Evolutionary conservation across 2,888 invertebrate genomes (phyloP).

Genomic region (Steromphala cineraria): DNA sequence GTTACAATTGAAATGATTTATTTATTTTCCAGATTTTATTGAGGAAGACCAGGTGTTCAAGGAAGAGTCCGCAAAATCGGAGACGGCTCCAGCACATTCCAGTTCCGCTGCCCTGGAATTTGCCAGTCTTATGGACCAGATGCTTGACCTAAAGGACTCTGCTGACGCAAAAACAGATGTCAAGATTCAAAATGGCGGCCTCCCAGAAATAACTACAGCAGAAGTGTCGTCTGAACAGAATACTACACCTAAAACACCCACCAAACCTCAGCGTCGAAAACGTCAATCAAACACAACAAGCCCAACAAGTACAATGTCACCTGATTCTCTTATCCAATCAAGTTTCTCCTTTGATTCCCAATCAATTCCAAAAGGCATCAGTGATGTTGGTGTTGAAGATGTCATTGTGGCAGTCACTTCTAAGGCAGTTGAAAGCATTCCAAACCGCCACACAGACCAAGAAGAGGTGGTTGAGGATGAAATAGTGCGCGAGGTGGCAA

Average conservation of each 20-base stretch:
- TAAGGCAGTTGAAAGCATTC: neutral
- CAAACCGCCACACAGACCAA: neutral
- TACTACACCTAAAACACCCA: slow-evolving; percentile 33
- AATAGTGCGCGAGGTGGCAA: slow-evolving; percentile 34
- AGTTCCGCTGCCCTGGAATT: slow-evolving; percentile 26
- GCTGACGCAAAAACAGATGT: neutral
- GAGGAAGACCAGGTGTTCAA: neutral
- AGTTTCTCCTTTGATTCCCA: neutral
- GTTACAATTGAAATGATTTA: no score
- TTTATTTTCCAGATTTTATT: neutral
- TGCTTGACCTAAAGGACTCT: slow-evolving; percentile 22
- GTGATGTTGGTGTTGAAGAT: neutral
- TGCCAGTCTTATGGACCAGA: slow-evolving; percentile 33
- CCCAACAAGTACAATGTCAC: slow-evolving; percentile 19
- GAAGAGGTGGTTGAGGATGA: slow-evolving; percentile 39
- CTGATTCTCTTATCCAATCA: neutral
- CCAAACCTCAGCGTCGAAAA: slow-evolving; percentile 63
- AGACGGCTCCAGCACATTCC: neutral
- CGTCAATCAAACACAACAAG: slow-evolving; percentile 38
- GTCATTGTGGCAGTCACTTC: neutral
- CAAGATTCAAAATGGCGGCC: neutral
- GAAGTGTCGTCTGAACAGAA: neutral
- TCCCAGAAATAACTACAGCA: neutral
- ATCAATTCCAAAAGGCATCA: neutral
- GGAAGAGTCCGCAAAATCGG: neutral